Evolutionary conservation across 1,140 invertebrate species (phyloP).

Genomic region (Antheraea pernyi): DNA sequence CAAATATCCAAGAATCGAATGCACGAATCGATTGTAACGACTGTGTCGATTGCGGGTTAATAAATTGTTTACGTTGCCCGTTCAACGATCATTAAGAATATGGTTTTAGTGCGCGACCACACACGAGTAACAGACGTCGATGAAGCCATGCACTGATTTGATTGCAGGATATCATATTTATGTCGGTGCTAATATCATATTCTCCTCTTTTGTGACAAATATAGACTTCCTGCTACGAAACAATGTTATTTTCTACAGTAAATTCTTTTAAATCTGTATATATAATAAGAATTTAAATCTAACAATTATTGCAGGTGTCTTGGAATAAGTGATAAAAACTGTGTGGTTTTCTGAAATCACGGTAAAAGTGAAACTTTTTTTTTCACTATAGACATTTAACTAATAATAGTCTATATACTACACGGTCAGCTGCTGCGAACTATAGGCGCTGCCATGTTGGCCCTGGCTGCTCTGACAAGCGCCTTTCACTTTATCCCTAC

Average conservation of each 20-base stretch:
- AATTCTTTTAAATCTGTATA: too few relatives aligned
- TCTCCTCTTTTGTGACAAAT: conserved; percentile 34
- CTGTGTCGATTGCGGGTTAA: conserved; percentile 61
- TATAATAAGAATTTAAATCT: too few relatives aligned
- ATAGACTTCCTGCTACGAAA: conserved; percentile 22
- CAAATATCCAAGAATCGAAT: conserved; percentile 47
- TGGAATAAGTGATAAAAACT: too few relatives aligned
- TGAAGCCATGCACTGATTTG: conserved; percentile 67
- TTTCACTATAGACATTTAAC: too few relatives aligned
- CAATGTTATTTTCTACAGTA: background rate
- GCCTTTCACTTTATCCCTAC: too few relatives aligned
- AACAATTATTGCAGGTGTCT: too few relatives aligned
- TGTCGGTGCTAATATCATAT: conserved; percentile 62
- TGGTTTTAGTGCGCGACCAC: conserved; percentile 69
- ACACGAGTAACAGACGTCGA: conserved; percentile 59
- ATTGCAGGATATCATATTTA: conserved; percentile 75
- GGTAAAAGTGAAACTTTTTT: too few relatives aligned
- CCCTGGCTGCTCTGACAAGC: too few relatives aligned
- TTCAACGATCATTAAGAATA: conserved; percentile 62
- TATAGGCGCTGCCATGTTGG: too few relatives aligned
- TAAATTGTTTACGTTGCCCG: conserved; percentile 65
- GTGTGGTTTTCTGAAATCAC: too few relatives aligned
- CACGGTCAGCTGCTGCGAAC: too few relatives aligned
- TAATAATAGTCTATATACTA: too few relatives aligned
- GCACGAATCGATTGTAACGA: conserved; percentile 52